A percentile compares a stretch with the other conserved stretches of the same genome.
phyloP scores from a whole-genome alignment of 2,113 vertebrate species.

The Myotis lucifugus region DNA sequence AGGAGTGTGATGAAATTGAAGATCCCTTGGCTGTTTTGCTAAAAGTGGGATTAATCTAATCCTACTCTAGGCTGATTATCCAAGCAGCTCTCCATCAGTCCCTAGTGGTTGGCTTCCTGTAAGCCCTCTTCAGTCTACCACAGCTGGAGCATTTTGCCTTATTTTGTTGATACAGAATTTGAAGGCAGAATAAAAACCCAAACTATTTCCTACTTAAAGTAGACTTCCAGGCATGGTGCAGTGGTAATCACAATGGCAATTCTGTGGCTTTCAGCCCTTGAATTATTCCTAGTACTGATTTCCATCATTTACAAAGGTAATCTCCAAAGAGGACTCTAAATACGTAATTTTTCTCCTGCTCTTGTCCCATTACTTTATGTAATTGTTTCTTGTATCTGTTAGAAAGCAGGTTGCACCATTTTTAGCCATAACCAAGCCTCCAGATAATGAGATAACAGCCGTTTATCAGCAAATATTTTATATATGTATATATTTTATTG shows the following conservation, averaged over 20 bases:
- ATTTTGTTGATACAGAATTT: background rate
- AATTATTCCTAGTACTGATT: background rate
- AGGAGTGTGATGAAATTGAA: background rate
- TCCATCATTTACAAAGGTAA: background rate
- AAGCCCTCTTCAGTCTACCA: background rate
- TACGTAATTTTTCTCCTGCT: background rate
- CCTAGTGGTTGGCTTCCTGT: background rate
- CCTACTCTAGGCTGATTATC: background rate
- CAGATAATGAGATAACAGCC: background rate
- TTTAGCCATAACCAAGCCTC: background rate
- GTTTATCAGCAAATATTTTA: background rate
- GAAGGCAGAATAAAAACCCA: background rate
- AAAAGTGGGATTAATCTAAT: background rate
- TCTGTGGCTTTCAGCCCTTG: background rate
- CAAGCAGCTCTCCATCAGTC: background rate
- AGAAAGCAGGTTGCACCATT: background rate
- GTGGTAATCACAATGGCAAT: background rate
- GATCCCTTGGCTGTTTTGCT: background rate
- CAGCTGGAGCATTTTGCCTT: background rate
- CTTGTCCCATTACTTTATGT: background rate
- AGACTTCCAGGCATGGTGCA: background rate
- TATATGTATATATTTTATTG: too few relatives aligned
- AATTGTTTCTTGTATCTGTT: background rate
- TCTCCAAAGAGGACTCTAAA: background rate
- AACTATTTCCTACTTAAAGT: background rate